A percentile compares a stretch with the other conserved stretches of the same genome.
Conservation (phyloP, 2,797 vertebrate species). For the Leuciscus waleckii region DNA sequence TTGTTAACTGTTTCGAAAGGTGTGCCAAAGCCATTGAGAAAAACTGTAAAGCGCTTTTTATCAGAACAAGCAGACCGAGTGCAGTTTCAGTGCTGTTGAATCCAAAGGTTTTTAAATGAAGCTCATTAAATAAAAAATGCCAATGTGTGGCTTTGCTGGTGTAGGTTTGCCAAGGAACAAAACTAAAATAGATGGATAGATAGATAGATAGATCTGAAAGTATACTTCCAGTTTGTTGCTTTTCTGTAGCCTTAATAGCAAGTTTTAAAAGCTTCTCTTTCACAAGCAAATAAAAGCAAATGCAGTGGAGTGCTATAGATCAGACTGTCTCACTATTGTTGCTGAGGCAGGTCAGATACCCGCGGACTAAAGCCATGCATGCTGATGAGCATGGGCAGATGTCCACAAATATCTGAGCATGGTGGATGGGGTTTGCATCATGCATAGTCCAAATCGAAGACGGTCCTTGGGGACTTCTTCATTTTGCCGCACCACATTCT, state of each 20-base stretch:
- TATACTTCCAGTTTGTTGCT: slow-evolving; percentile 39
- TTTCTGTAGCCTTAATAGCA: slow-evolving; percentile 57
- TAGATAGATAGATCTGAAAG: slow-evolving; percentile 28
- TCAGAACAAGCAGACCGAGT: background rate
- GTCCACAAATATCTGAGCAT: slow-evolving; percentile 67
- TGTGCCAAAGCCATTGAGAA: too few species aligned
- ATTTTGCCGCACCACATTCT: slow-evolving; percentile 63
- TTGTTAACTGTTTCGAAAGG: too few species aligned
- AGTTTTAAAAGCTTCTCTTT: slow-evolving; percentile 66
- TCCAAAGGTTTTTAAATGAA: background rate
- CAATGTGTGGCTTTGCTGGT: background rate
- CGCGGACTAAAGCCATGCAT: slow-evolving; percentile 71
- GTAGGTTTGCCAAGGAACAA: background rate
- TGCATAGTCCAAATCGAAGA: slow-evolving; percentile 58
- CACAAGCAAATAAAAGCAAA: slow-evolving; percentile 66
- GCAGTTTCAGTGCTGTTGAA: background rate
- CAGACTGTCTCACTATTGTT: slow-evolving; percentile 71
- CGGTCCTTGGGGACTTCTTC: slow-evolving; percentile 66
- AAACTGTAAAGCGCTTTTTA: background rate
- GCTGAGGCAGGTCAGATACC: slow-evolving; percentile 66
- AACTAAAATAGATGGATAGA: background rate
- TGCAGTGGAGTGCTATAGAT: slow-evolving; percentile 70
- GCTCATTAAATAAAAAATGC: background rate
- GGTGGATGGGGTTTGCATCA: slow-evolving; percentile 65
- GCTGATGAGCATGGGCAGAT: slow-evolving; percentile 74